Evolutionary conservation across 1,140 invertebrate genomes (phyloP).

Genomic region (Colletes gigas): DNA sequence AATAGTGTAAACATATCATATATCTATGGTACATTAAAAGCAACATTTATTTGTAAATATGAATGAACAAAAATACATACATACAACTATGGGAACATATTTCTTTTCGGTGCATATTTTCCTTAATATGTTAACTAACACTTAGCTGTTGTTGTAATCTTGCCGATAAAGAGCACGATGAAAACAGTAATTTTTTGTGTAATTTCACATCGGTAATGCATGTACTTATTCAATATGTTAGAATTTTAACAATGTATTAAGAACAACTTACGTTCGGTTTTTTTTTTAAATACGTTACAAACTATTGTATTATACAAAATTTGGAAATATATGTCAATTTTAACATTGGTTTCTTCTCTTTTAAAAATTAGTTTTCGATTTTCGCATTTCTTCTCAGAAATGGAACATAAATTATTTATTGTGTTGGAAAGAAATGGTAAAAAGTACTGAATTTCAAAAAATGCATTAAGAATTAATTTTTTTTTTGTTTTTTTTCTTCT

Average conservation of each 20-base stretch:
- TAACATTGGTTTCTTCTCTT: too few relatives aligned
- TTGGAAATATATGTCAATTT: too few relatives aligned
- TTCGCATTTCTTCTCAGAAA: too few relatives aligned
- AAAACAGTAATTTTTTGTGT: not conserved
- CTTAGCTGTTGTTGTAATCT: not conserved
- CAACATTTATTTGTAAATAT: conserved; percentile 56
- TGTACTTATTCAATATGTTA: too few relatives aligned
- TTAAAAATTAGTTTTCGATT: not conserved
- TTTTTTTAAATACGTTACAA: not conserved
- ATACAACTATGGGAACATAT: not conserved
- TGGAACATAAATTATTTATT: too few relatives aligned
- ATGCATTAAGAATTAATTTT: too few relatives aligned
- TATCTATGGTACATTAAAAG: conserved; percentile 22
- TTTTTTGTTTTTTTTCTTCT: too few relatives aligned
- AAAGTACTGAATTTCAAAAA: not conserved
- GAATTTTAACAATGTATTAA: too few relatives aligned
- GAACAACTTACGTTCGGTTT: too few relatives aligned
- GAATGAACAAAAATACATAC: conserved; percentile 41
- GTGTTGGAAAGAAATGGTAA: not conserved
- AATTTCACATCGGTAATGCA: too few relatives aligned
- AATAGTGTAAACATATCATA: not conserved
- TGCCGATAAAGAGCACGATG: not conserved
- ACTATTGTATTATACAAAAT: too few relatives aligned
- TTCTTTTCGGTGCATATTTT: not conserved
- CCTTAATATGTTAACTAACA: conserved; percentile 2